Conservation (phyloP, 2,888 invertebrate species). For the Drosophila testacea region DNA sequence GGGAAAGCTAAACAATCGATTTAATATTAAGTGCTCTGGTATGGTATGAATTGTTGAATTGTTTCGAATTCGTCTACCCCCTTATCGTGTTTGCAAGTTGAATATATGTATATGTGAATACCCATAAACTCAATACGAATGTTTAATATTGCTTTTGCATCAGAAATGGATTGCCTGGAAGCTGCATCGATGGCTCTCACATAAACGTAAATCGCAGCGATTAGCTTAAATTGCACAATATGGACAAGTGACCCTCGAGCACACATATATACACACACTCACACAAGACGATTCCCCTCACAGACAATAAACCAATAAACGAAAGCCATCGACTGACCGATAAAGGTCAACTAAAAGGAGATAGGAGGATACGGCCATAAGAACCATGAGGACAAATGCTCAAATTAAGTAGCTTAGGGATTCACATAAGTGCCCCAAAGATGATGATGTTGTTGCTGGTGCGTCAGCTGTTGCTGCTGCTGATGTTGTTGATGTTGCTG, state of each 20-base stretch:
- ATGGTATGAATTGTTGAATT: background rate
- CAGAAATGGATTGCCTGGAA: slow-evolving; percentile 9
- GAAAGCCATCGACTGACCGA: slow-evolving; percentile 54
- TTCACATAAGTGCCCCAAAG: slow-evolving; percentile 83
- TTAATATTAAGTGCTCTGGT: slow-evolving; percentile 3
- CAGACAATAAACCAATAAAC: slow-evolving; percentile 75
- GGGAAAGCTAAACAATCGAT: slow-evolving; percentile 38
- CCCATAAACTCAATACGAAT: slow-evolving; percentile 25
- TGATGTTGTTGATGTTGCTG: slow-evolving; percentile 65
- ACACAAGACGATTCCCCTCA: slow-evolving; percentile 10
- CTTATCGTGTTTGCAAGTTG: slow-evolving; percentile 31
- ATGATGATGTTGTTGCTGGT: slow-evolving; percentile 75
- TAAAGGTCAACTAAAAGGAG: slow-evolving; percentile 46
- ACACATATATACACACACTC: background rate
- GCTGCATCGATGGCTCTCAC: slow-evolving; percentile 43
- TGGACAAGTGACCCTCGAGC: slow-evolving; percentile 55
- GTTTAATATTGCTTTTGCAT: slow-evolving; percentile 27
- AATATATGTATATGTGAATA: slow-evolving; percentile 15
- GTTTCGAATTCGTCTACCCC: background rate
- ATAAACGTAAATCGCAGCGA: slow-evolving; percentile 72
- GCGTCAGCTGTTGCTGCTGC: slow-evolving; percentile 56
- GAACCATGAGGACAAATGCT: slow-evolving; percentile 51
- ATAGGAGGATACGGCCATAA: slow-evolving; percentile 3
- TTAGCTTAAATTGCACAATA: slow-evolving; percentile 76
- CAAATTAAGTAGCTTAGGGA: slow-evolving; percentile 79